Evolutionary conservation across 2,113 vertebrate genomes (phyloP), one percentile per base, ranked within the genome.

Genomic region (Otus sunia): DNA sequence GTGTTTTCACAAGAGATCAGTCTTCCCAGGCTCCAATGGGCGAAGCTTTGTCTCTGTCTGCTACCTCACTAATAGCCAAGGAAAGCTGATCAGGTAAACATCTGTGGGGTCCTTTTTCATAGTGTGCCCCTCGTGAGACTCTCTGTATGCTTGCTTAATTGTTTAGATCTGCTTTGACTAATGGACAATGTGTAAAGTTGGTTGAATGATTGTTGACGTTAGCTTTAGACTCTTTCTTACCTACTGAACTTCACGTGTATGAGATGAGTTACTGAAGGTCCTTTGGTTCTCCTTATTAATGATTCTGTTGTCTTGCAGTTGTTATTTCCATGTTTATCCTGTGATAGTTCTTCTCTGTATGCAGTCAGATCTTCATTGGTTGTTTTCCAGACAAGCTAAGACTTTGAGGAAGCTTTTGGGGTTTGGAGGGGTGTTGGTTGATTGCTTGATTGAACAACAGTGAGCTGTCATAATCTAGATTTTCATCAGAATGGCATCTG

Each of bases 41-140:
- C 0, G 0, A 76, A 67, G 34, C 58, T 56, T 71, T 71, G 39
- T 66, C 11, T 59, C 20, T 72, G 52, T 82, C n/a, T 21, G 29
- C 30, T n/a, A 6, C 19, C 37, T 92, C 34, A 9, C 29, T 63
- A 20, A 43, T 1, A 92, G 68, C 27, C 36, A 43, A 30, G 39
- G 32, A 34, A 87, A 27, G 53, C 16, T 52, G 47, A 36, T 55
- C 17, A 67, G 34, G 39, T 63, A 36, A 8, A n/a, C 4, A 10
- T 63, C 34, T 63, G 15, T 59, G 43, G 20, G 32, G 20, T 69
- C 26, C 23, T 71, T 80, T 76, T 45, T 41, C 21, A 12, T 27
- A 1, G 0, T 15, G 19, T 69, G 14, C 10, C 49, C 6, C 2
- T 2, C 30, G 10, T 62, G 50, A 58, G 20, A 7, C 34, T 13